Base-by-base conservation (phyloP, 2,113 vertebrate species). In the Vicugna pacos region DNA sequence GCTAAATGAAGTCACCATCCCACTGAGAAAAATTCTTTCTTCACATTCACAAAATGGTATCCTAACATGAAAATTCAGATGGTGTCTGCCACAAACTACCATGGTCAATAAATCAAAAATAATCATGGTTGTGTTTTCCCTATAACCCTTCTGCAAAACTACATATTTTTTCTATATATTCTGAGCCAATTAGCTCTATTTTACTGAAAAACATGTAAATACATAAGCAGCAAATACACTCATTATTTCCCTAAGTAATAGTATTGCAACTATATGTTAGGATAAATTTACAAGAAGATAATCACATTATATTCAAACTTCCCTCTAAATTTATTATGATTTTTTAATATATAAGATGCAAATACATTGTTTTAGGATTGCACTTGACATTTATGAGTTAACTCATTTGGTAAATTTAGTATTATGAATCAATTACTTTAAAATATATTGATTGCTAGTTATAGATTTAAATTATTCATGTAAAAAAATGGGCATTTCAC, bases 1-100 rank as follows among this genome's bases (percentile, higher is more conserved):
- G 82, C 75, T 96, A 97, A 96, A 91, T 94, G 79, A 42, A 96
- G 90, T 56, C 70, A 95, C 65, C 65, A 84, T 50, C 62, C 75
- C 20, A 77, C 62, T 38, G n/a, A 64, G 69, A 96, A 80, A 92
- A 69, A 90, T 72, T 9, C 70, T 56, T 46, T 58, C 75, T 91
- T 90, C 96, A 58, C 10, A 4, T 20, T 94, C n/a, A 94, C 82
- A 73, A 77, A 95, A 89, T 8, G 5, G n/a, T 69, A 95, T 69
- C 58, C 75, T 89, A 65, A 73, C 42, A 65, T 20, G 94, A 87
- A 94, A 96, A 80, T 58, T 87, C 75, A 77, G 72, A 96, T 24
- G 54, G 83, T 22, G 14, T 24, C 35, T n/a, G 17, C 32, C 50
- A 94, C 64, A 89, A 72, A 65, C 69, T 24, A 85, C 89, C 82